Conservation (phyloP, 2,797 vertebrate genomes). For the Sebastes dallii region DNA sequence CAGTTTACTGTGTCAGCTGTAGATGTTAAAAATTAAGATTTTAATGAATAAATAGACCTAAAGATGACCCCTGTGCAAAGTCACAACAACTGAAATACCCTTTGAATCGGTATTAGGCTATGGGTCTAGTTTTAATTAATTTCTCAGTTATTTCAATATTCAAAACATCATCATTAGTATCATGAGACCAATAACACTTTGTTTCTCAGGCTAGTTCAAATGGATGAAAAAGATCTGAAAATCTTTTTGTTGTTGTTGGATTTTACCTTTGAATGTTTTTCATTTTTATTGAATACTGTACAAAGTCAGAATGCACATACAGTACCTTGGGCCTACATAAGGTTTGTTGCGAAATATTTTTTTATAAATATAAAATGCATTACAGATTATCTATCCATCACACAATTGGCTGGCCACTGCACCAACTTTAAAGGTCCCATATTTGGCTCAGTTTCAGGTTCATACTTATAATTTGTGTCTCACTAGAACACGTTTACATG, state of each 20-base stretch:
- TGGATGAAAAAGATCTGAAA: not conserved
- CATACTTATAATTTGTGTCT: too few relatives aligned
- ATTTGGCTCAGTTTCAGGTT: too few relatives aligned
- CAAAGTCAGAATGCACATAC: too few relatives aligned
- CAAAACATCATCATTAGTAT: not conserved
- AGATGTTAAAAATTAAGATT: not conserved
- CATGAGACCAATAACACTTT: not conserved
- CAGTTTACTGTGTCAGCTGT: not conserved
- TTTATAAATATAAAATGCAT: not conserved
- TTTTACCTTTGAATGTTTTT: too few relatives aligned
- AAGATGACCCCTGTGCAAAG: not conserved
- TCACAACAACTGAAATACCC: not conserved
- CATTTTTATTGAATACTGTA: too few relatives aligned
- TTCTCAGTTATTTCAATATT: not conserved
- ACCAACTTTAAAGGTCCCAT: too few relatives aligned
- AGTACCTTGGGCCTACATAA: too few relatives aligned
- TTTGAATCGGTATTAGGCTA: not conserved
- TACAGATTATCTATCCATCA: not conserved
- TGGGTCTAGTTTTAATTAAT: not conserved
- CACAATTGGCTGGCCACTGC: not conserved
- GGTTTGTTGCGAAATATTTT: not conserved
- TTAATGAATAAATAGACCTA: not conserved
- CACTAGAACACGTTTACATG: too few relatives aligned
- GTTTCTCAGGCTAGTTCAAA: not conserved
- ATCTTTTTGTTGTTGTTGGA: too few relatives aligned